phyloP scores from a whole-genome alignment of 1,140 invertebrate species.

The Rhyacophila brunnea region DNA sequence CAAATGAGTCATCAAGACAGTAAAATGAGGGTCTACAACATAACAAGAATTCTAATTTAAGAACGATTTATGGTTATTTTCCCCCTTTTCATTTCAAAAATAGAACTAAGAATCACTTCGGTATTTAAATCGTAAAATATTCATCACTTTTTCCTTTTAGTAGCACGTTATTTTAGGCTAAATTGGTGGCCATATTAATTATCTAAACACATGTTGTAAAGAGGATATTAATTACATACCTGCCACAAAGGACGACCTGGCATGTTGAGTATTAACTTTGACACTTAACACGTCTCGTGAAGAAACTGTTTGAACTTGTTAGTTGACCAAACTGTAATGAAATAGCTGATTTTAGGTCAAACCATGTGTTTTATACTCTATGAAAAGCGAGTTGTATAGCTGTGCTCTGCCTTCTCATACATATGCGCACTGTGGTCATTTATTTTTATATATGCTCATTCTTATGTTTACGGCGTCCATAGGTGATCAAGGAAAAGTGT shows the following conservation, averaged over 20 bases:
- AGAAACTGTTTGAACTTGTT: conserved; percentile 26
- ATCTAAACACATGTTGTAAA: not conserved
- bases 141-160: not conserved
- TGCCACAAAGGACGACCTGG: conserved; percentile 57
- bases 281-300: conserved; percentile 20
- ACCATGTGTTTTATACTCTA: conserved; percentile 53
- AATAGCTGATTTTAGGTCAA: conserved; percentile 52
- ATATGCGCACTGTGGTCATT: conserved; percentile 23
- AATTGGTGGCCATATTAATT: not conserved
- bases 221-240: conserved; percentile 40
- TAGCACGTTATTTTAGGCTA: not conserved
- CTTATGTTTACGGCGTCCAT: conserved; percentile 21
- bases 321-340: conserved; percentile 40
- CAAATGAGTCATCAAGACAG: too few species aligned
- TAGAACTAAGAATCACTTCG: not conserved
- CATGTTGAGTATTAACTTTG: conserved; percentile 41
- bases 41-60: not conserved
- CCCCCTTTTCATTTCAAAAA: not conserved
- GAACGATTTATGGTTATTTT: not conserved
- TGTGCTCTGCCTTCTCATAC: conserved; percentile 13
- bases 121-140: conserved; percentile 1
- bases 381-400: conserved; percentile 14
- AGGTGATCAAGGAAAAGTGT: conserved; percentile 16
- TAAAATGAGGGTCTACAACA: too few species aligned
- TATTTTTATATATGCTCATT: conserved; percentile 33